Base-by-base conservation (phyloP, 2,113 vertebrate genomes). In the Marmota flaviventris region DNA sequence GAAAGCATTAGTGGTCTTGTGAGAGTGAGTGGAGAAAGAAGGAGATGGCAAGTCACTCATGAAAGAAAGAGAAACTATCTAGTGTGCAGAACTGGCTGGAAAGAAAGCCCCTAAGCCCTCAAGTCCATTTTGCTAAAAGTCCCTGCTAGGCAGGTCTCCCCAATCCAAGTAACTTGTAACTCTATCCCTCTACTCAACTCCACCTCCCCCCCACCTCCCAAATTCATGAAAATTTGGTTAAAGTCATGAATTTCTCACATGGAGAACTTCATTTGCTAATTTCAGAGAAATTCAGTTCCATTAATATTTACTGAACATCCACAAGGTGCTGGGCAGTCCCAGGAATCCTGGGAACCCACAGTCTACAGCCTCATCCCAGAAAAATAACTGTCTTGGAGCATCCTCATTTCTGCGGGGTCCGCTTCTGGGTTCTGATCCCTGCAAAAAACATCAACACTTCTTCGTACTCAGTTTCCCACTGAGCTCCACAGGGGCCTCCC, bases 301-400 rank as follows among this genome's bases (percentile, higher is more conserved):
- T 95, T 78, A 87, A 29, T 91, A 95, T 97, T 97, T 95, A 77
- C 88, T 75, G 95, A 87, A 85, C 4, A 10, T 24, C 91, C 94
- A 72, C 86, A 67, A 56, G 92, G 79, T 87, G 72, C 63, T 45
- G 32, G 82, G 89, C 91, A 93, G 76, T 92, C 89, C 79, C 93
- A 77, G 92, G 79, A 90, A 94, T 86, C 84, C 32, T 29, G 89
- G 76, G 77, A 92, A 83, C 72, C 91, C 85, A 18, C 58, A 94
- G 69, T 67, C 34, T 86, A 63, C 83, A 69, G 56, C 73, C 76
- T 82, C 83, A 88, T 86, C 85, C 82, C 56, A 91, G 96, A 69
- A 97, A 95, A 93, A 95, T 13, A 89, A 45, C 75, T 63, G 73
- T 32, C 58, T 83, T 91, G 25, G 70, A 91, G 93, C 84, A 92